These are phyloP conservation scores for Bursaphelenchus mucronatus DNA, from an alignment of 1,140 invertebrate genomes.

Conservation along the genomic window DNA sequence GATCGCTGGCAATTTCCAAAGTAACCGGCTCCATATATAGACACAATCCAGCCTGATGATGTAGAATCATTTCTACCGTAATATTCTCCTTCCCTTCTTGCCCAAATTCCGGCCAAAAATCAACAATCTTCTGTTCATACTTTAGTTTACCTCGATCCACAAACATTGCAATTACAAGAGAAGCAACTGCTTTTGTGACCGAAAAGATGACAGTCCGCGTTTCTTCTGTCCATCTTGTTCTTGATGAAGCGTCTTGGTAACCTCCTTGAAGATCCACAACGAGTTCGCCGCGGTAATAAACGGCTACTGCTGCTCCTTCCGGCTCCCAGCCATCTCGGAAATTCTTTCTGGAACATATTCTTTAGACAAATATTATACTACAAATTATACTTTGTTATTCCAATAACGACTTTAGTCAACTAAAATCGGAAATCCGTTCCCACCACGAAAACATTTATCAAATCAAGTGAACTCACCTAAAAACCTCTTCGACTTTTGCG, in stretches of 20 bases:
- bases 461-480: slow-evolving; percentile 34
- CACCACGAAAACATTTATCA: background rate
- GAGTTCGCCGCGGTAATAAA: slow-evolving; percentile 51
- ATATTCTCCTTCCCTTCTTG: slow-evolving; percentile 62
- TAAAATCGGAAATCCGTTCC: background rate
- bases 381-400: background rate
- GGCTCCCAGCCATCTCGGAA: slow-evolving; percentile 57
- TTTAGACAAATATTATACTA: background rate
- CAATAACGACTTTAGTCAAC: background rate
- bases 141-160: slow-evolving; percentile 61
- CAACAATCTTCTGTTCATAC: slow-evolving; percentile 60
- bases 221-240: slow-evolving; percentile 43
- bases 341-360: slow-evolving; percentile 26
- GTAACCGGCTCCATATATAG: slow-evolving; percentile 23
- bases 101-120: slow-evolving; percentile 64
- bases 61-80: slow-evolving; percentile 62
- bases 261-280: slow-evolving; percentile 57
- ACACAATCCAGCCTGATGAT: slow-evolving; percentile 59
- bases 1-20: slow-evolving; percentile 27
- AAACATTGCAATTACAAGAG: slow-evolving; percentile 60
- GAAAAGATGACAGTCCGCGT: slow-evolving; percentile 55
- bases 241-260: slow-evolving; percentile 46
- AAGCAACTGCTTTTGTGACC: slow-evolving; percentile 56
- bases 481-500: slow-evolving; percentile 49
- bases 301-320: slow-evolving; percentile 53